Evolutionary conservation across 2,113 vertebrate species (phyloP).

Genomic region (Aramus guarauna): DNA sequence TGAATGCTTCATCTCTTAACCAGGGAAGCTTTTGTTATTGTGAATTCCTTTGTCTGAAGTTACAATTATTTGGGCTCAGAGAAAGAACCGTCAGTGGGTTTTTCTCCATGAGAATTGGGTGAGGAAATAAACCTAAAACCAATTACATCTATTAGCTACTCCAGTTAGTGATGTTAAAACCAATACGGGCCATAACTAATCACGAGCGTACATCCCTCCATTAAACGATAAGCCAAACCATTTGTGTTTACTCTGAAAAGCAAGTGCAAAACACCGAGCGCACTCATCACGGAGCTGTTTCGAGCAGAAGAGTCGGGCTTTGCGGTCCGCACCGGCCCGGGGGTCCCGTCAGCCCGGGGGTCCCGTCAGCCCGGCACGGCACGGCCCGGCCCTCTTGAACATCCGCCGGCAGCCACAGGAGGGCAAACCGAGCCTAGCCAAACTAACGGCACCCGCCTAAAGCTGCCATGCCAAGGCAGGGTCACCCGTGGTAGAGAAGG

Average conservation of each 20-base stretch:
- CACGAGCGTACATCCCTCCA: background rate
- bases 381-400: background rate
- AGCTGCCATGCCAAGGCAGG: background rate
- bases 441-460: rapidly evolving
- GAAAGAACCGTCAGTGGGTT: background rate
- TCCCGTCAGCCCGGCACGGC: rapidly evolving
- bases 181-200: background rate
- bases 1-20: background rate
- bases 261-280: background rate
- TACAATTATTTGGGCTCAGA: background rate
- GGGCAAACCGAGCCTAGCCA: constrained; percentile 7
- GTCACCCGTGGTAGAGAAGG: background rate
- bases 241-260: background rate
- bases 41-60: background rate
- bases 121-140: background rate
- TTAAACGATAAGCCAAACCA: background rate
- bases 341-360: background rate
- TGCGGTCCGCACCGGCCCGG: background rate
- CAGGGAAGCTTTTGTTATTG: background rate
- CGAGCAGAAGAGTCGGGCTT: rapidly evolving
- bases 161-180: background rate
- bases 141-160: background rate
- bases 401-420: constrained; percentile 34
- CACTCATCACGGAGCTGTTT: background rate
- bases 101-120: background rate